phyloP scores from a whole-genome alignment of 1,140 invertebrate species.

The Bombus waltoni region DNA sequence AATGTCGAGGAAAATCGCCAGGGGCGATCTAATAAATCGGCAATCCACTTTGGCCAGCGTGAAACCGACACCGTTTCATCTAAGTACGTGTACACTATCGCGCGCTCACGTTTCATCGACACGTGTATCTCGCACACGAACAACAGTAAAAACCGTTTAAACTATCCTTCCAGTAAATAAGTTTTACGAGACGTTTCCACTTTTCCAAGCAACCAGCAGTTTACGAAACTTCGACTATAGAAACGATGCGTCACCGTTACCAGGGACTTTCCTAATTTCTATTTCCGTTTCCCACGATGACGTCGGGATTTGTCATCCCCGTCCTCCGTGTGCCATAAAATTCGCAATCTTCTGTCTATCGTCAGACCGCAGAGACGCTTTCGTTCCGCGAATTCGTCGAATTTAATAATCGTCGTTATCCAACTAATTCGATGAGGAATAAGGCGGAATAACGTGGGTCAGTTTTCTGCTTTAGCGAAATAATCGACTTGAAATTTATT shows the following conservation, averaged over 20 bases:
- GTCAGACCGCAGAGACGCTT: background rate
- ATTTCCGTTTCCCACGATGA: constrained; percentile 17
- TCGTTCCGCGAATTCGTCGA: background rate
- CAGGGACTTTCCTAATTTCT: constrained; percentile 19
- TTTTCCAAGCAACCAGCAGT: background rate
- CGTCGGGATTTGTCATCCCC: constrained; percentile 15
- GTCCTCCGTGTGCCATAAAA: background rate
- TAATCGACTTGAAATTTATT: too few relatives aligned
- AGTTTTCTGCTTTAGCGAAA: too few relatives aligned
- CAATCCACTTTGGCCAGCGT: constrained; percentile 14
- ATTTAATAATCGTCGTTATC: constrained; percentile 1
- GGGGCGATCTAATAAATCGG: constrained; percentile 31
- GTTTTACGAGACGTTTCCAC: constrained; percentile 7
- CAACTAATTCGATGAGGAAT: background rate
- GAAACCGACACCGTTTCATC: background rate
- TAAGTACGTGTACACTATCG: background rate
- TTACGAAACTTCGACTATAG: background rate
- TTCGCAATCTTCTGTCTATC: background rate
- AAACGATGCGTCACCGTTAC: background rate
- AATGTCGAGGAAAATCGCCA: background rate
- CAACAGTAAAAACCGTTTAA: background rate
- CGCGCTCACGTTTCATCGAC: background rate
- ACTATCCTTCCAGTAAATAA: constrained; percentile 17
- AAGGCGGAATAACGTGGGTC: too few relatives aligned
- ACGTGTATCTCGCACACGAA: background rate